These are phyloP conservation scores for Seira ritae DNA, from an alignment of 2,888 invertebrate genomes.

Conservation along the genomic window DNA sequence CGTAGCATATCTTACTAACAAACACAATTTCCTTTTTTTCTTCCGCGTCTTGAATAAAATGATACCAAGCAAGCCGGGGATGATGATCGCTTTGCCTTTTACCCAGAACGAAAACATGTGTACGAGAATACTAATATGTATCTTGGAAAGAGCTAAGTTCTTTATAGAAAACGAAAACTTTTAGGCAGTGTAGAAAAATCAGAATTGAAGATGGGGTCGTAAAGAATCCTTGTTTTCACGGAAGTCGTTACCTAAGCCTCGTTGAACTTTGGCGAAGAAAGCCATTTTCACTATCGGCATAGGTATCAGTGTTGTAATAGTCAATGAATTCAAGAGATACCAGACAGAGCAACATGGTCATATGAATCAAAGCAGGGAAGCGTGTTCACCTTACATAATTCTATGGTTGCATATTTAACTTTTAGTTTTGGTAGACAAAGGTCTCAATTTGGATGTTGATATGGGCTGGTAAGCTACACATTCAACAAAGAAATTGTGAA, in stretches of 20 bases:
- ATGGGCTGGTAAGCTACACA: too few species aligned
- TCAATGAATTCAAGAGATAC: background rate
- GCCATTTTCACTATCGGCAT: too few species aligned
- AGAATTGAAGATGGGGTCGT: background rate
- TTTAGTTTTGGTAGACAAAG: background rate
- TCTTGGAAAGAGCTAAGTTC: slow-evolving; percentile 19
- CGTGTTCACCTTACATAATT: background rate
- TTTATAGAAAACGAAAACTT: too few species aligned
- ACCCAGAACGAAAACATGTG: slow-evolving; percentile 16
- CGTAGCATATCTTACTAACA: too few species aligned
- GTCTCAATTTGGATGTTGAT: background rate
- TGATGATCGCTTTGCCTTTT: slow-evolving; percentile 25
- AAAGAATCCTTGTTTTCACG: background rate
- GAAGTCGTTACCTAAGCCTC: background rate
- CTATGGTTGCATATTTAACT: background rate
- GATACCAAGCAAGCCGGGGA: slow-evolving; percentile 33
- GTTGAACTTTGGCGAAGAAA: too few species aligned
- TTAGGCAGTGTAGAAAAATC: background rate
- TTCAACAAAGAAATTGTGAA: background rate
- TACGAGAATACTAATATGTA: too few species aligned
- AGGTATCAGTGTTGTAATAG: too few species aligned
- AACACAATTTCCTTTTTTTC: slow-evolving; percentile 40
- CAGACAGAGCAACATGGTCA: background rate
- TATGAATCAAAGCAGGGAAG: background rate
- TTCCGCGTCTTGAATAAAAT: background rate